Evolutionary conservation across 1,140 invertebrate genomes (phyloP), one percentile per base, ranked within the genome.

Genomic region (Triops longicaudatus): DNA sequence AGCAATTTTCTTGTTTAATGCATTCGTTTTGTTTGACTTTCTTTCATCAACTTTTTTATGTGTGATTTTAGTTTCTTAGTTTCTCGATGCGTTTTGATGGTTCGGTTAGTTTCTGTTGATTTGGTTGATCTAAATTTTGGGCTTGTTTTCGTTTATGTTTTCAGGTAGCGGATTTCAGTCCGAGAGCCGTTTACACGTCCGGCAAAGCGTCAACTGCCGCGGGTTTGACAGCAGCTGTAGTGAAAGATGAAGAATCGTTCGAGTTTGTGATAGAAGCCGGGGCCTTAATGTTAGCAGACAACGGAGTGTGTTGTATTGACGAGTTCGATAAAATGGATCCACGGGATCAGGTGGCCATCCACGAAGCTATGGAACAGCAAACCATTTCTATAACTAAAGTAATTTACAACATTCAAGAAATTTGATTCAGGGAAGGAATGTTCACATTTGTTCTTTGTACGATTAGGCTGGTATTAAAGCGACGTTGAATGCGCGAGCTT

Each of bases 361-460:
- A 99, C 85, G 98, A 99, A 87, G 98, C 98, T 73, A 99, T 99
- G 98, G 98, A 99, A 88, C 98, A 99, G 83, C 98, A 99, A 85
- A 99, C 98, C 0, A 99, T 99, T 82, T 98, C 97, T 1, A 90
- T 99, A 75, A 97, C 98, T 0, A 99, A 99, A 86, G 89, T 90
- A 82, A 80, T 50, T 78, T 75, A 27, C 73, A 37, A 73, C 75
- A 11, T 50, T 77, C 50, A 71, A 4, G 28, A 74, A 22, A 50
- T 76, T 79, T 76, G 44, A n/a, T n/a, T 78, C 76, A 17, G 41
- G 31, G 17, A 73, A n/a, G 43, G 78, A 73, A 12, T 63, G 43
- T 72, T 31, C 73, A 28, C 26, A 27, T 27, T n/a, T 2, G 26
- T 75, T 76, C 37, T 75, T 79, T 83, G 17, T 43, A n/a, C 76